Percentiles rank a stretch among this genome's conserved stretches.
Evolutionary conservation across 2,888 invertebrate genomes (phyloP).

Genomic region (Pogonocherus hispidulus): DNA sequence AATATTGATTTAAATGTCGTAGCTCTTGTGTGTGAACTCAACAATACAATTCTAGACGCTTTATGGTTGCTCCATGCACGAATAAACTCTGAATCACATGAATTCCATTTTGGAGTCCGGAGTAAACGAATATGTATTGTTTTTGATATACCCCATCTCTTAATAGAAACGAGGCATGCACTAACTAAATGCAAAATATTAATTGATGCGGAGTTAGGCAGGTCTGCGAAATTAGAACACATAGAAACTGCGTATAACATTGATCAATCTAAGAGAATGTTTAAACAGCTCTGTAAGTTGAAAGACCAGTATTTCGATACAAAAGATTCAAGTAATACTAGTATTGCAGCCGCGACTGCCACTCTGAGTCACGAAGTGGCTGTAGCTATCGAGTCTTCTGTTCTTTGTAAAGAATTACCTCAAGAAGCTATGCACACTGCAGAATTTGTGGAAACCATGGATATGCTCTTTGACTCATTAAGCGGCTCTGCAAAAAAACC

Average conservation of each 20-base stretch:
- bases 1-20: background rate
- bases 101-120: background rate
- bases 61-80: background rate
- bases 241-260: background rate
- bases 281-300: background rate
- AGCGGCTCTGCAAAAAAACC: background rate
- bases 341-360: background rate
- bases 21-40: background rate
- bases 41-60: background rate
- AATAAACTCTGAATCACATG: background rate
- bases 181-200: background rate
- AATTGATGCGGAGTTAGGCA: background rate
- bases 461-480: background rate
- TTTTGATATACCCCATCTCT: background rate
- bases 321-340: background rate
- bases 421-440: background rate
- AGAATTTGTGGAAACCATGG: background rate
- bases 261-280: background rate
- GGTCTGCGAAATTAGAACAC: background rate
- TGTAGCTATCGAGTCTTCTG: background rate
- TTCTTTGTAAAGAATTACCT: background rate
- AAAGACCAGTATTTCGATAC: background rate
- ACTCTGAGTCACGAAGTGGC: background rate
- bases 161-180: background rate
- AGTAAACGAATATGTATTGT: background rate